phyloP scores from a whole-genome alignment of 2,113 vertebrate species.

The Macquaria australasica region DNA sequence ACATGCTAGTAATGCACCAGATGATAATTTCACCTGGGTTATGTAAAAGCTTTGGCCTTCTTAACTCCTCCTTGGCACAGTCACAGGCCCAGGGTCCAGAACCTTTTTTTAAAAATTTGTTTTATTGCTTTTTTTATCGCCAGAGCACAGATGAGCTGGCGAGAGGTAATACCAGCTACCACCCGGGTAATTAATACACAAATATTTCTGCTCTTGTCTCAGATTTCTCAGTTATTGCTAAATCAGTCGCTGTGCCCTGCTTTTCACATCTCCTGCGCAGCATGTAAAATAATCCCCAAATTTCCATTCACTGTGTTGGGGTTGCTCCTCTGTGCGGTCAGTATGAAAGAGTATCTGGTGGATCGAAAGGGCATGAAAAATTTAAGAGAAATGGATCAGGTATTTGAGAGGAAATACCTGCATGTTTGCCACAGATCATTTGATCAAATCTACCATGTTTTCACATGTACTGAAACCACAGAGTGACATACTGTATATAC shows the following conservation, averaged over 20 bases:
- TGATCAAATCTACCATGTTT: constrained; percentile 65
- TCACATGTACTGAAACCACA: constrained; percentile 63
- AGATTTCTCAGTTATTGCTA: constrained; percentile 86
- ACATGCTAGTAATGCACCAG: constrained; percentile 35
- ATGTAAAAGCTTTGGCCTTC: constrained; percentile 66
- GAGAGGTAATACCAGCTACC: constrained; percentile 74
- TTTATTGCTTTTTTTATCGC: constrained; percentile 79
- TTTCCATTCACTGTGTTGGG: constrained; percentile 82
- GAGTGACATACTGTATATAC: constrained; percentile 24
- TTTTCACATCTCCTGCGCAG: constrained; percentile 84
- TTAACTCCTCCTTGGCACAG: constrained; percentile 54
- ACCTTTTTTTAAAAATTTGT: constrained; percentile 63
- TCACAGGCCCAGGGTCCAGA: constrained; percentile 55
- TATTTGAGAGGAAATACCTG: constrained; percentile 80
- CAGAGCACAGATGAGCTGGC: constrained; percentile 61
- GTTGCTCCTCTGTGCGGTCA: constrained; percentile 71
- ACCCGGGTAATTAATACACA: constrained; percentile 85
- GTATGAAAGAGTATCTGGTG: constrained; percentile 81
- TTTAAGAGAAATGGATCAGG: constrained; percentile 80
- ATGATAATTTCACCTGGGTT: constrained; percentile 71
- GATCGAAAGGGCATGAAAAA: constrained; percentile 84
- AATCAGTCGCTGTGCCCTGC: constrained; percentile 83
- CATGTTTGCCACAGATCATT: constrained; percentile 64
- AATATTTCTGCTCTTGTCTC: constrained; percentile 87
- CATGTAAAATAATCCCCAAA: constrained; percentile 87